Evolutionary conservation across 2,888 invertebrate species (phyloP), one percentile per base, ranked within the genome.

Genomic region (Venusia cambrica): DNA sequence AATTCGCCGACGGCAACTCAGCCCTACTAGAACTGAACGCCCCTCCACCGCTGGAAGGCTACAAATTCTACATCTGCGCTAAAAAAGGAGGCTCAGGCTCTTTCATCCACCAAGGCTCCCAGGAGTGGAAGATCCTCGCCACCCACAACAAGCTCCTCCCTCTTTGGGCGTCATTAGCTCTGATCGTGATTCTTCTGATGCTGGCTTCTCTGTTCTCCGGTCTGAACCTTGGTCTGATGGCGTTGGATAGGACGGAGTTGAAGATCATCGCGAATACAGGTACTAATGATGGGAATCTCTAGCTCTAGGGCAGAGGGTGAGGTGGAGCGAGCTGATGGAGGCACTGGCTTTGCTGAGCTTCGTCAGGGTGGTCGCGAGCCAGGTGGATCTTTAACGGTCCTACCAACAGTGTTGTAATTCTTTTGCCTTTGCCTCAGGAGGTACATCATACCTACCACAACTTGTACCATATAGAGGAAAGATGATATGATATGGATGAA

Each of bases 141-240:
- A 91, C 92, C 0, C 92, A 92, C 73, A 89, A 93, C 69, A 91
- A 91, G 52, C 61, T 94, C 0, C 67, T 97, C 12, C 96, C 97
- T 0, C 56, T 94, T 0, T 96, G 96, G 96, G 88, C 92, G 0
- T 91, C 94, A 22, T 87, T 96, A 12, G 57, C 90, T 5, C 90
- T 96, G 4, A 94, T 97, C 40, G 60, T 92, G 2, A 73, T 85
- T 0, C 92, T 99, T 22, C 88, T 99, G 9, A 78, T 90, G 51
- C 91, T 99, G 55, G 99, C 99, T 0, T 97, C 98, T 0, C 87
- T 99, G 0, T 99, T 99, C 84, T 98, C 98, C 38, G 99, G 99
- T 1, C 88, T 99, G 4, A 99, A 99, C 75, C 89, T 99, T 27
- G 96, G 99, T 21, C 88, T 99, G 5, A 98, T 99, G 98, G 93